phyloP scores from a whole-genome alignment of 1,140 invertebrate genomes.

The Drosophila sucinea region DNA sequence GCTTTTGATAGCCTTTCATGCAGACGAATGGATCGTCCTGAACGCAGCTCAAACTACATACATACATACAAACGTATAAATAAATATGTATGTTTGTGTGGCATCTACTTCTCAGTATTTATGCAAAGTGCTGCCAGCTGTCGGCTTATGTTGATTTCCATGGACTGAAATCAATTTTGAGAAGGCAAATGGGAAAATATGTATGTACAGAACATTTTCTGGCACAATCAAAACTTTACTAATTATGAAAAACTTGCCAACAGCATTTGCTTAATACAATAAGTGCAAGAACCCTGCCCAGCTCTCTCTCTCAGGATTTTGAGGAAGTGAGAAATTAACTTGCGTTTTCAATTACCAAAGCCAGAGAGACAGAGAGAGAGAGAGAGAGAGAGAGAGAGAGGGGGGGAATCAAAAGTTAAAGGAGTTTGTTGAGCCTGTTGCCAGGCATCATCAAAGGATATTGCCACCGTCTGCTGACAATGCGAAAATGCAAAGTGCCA shows the following conservation, averaged over 20 bases:
- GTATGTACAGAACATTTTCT: slow-evolving; percentile 58
- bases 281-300: slow-evolving; percentile 55
- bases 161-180: slow-evolving; percentile 65
- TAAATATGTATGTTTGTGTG: neutral
- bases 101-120: slow-evolving; percentile 33
- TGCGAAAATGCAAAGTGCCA: slow-evolving; percentile 77
- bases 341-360: slow-evolving; percentile 80
- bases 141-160: slow-evolving; percentile 69
- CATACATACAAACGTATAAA: neutral
- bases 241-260: slow-evolving; percentile 78
- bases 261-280: slow-evolving; percentile 79
- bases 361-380: slow-evolving; percentile 23
- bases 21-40: slow-evolving; percentile 17
- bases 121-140: slow-evolving; percentile 71
- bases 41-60: slow-evolving; percentile 3
- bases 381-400: slow-evolving; percentile 25
- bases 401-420: slow-evolving; percentile 18
- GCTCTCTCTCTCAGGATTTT: slow-evolving; percentile 31
- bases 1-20: slow-evolving; percentile 57
- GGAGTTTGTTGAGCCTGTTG: slow-evolving; percentile 39
- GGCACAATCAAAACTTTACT: slow-evolving; percentile 79
- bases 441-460: slow-evolving; percentile 74
- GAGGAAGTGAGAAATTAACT: slow-evolving; percentile 76
- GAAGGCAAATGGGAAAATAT: slow-evolving; percentile 35
- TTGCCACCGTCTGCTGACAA: slow-evolving; percentile 75